These are phyloP conservation scores for Pseudomyrmex sp. DNA, from an alignment of 1,140 invertebrate genomes.

Conservation along the genomic window DNA sequence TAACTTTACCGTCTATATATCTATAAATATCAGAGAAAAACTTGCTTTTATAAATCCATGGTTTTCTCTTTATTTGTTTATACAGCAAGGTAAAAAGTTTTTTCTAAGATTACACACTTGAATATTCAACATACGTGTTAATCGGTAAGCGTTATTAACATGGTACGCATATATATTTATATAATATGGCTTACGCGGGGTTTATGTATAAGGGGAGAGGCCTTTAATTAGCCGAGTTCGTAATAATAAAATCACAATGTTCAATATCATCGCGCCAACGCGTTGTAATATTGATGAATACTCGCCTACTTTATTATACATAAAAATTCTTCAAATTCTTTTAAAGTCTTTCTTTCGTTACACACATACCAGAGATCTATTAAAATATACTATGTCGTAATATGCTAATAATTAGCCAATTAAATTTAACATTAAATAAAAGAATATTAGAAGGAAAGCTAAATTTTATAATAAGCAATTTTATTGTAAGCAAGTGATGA, in stretches of 20 bases:
- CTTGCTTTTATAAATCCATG: constrained; percentile 53
- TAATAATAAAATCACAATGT: constrained; percentile 67
- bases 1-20: no score
- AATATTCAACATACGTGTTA: constrained; percentile 60
- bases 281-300: constrained; percentile 17
- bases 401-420: neutral
- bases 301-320: constrained; percentile 17
- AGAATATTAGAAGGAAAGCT: no score
- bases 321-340: neutral
- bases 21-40: constrained; percentile 33
- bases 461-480: no score
- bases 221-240: constrained; percentile 58
- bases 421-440: neutral
- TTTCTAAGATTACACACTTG: constrained; percentile 62
- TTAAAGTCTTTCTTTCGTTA: neutral
- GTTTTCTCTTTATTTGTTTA: constrained; percentile 56
- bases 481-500: no score
- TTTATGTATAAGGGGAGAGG: constrained; percentile 72
- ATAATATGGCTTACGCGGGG: constrained; percentile 70
- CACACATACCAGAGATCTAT: constrained; percentile 32
- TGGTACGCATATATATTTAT: constrained; percentile 35
- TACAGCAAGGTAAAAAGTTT: constrained; percentile 64
- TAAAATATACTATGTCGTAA: neutral
- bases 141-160: constrained; percentile 50
- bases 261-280: constrained; percentile 34